Conservation (phyloP, 2,113 vertebrate genomes). For the Thunnus thynnus region DNA sequence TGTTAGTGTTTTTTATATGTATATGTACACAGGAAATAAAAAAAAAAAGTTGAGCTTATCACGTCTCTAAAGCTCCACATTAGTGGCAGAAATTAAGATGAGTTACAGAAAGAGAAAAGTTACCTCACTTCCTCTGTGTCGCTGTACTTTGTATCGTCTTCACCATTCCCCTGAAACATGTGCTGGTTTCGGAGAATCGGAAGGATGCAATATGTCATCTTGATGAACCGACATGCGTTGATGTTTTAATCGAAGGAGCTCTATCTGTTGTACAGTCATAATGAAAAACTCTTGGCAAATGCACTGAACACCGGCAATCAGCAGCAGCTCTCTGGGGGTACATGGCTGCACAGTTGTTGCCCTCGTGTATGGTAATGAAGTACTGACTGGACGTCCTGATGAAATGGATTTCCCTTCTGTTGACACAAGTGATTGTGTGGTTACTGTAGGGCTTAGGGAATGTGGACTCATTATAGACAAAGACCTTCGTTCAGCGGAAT, state of each 20-base stretch:
- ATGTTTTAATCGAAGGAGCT: slow-evolving; percentile 47
- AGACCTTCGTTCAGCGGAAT: slow-evolving; percentile 63
- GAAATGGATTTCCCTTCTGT: slow-evolving; percentile 79
- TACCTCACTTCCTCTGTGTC: not conserved
- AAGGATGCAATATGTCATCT: slow-evolving; percentile 18
- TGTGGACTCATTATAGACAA: slow-evolving; percentile 76
- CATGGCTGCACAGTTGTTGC: slow-evolving; percentile 49
- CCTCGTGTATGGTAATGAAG: slow-evolving; percentile 67
- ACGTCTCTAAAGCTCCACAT: slow-evolving; percentile 14
- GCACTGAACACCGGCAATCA: slow-evolving; percentile 41
- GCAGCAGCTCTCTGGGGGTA: slow-evolving; percentile 41
- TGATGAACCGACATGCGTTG: slow-evolving; percentile 44
- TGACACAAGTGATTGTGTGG: slow-evolving; percentile 82
- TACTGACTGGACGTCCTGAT: slow-evolving; percentile 68
- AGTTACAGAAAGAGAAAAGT: slow-evolving; percentile 51
- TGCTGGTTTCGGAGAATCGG: not conserved
- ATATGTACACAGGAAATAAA: not conserved
- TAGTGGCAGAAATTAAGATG: slow-evolving; percentile 33
- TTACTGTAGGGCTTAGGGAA: slow-evolving; percentile 74
- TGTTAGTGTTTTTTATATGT: not conserved
- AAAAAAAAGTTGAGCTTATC: slow-evolving; percentile 38
- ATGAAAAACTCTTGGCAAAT: slow-evolving; percentile 29
- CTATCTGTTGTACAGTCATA: slow-evolving; percentile 28
- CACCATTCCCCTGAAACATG: not conserved
- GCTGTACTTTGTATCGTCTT: slow-evolving; percentile 4